phyloP scores from a whole-genome alignment of 2,888 invertebrate genomes.

The Parnassius smintheus region DNA sequence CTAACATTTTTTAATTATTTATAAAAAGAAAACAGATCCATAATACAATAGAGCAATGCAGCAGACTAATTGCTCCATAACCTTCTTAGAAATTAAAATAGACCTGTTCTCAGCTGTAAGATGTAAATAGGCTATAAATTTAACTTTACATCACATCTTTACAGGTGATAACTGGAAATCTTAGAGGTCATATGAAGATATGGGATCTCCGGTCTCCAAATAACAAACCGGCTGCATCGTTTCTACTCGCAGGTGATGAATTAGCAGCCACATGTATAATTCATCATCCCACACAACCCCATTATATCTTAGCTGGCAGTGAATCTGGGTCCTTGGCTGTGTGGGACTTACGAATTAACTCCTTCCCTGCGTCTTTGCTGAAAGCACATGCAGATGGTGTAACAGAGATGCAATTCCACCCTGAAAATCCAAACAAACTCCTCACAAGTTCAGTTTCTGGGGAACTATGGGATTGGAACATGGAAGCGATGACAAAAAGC shows the following conservation, averaged over 20 bases:
- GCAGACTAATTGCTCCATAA: no score
- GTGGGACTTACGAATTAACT: slow-evolving; percentile 94
- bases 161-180: slow-evolving; percentile 90
- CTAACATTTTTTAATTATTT: no score
- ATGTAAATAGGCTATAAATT: background rate
- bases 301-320: slow-evolving; percentile 90
- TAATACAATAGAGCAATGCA: background rate
- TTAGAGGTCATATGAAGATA: slow-evolving; percentile 94
- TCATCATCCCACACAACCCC: slow-evolving; percentile 93
- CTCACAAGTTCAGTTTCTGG: slow-evolving; percentile 86
- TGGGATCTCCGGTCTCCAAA: slow-evolving; percentile 88
- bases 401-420: slow-evolving; percentile 94
- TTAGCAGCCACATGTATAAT: slow-evolving; percentile 88
- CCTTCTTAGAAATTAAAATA: no score
- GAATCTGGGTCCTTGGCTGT: slow-evolving; percentile 93
- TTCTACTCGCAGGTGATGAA: slow-evolving; percentile 88
- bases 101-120: no score
- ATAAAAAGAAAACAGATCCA: background rate
- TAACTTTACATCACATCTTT: slow-evolving; percentile 30
- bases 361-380: slow-evolving; percentile 90
- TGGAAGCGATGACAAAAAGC: slow-evolving; percentile 75
- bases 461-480: slow-evolving; percentile 95
- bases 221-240: slow-evolving; percentile 84
- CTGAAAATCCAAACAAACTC: slow-evolving; percentile 90
- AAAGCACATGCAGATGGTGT: slow-evolving; percentile 89